phyloP scores from a whole-genome alignment of 2,113 vertebrate genomes.

The rat (Rattus norvegicus) region GRCr8 NC_086023.1:42021001-42021500 shows the following conservation, averaged over 20 bases:
- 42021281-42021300: conserved; percentile 85
- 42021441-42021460: conserved; percentile 54
- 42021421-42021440: conserved; percentile 69
- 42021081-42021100: conserved; percentile 92
- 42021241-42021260: conserved; percentile 85
- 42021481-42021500: conserved; percentile 19
- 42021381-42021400: conserved; percentile 61
- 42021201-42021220: conserved; percentile 89
- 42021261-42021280: conserved; percentile 84
- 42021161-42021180: conserved; percentile 89
- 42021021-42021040: conserved; percentile 87
- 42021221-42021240: conserved; percentile 85
- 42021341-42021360: conserved; percentile 83
- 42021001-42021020: conserved; percentile 89
- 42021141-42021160: conserved; percentile 90
- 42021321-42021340: conserved; percentile 70
- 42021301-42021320: conserved; percentile 78
- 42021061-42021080: conserved; percentile 91
- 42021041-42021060: conserved; percentile 88
- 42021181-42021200: conserved; percentile 89
- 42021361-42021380: conserved; percentile 34
- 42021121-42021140: conserved; percentile 90
- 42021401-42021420: conserved; percentile 69
- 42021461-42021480: neutral
- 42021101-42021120: conserved; percentile 88